Percentiles rank a stretch among this genome's conserved stretches.
Evolutionary conservation across 2,888 invertebrate species (phyloP).

Genomic region (Drosophila limbata): DNA sequence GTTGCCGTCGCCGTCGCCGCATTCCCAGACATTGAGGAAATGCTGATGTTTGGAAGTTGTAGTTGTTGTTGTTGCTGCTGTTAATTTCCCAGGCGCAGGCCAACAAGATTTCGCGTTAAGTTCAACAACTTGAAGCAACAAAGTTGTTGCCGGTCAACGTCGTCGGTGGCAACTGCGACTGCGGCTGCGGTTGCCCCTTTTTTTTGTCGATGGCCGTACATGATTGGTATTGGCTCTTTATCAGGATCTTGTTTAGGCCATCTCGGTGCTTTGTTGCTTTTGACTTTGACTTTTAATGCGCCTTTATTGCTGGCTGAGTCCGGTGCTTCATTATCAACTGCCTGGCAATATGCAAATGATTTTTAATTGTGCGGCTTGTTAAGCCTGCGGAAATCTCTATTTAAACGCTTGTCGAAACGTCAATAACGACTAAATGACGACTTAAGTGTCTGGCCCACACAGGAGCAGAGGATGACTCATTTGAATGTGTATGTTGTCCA

Average conservation of each 20-base stretch:
- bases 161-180: constrained; percentile 70
- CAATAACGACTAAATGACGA: constrained; percentile 57
- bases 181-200: constrained; percentile 26
- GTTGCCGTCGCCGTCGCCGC: constrained; percentile 9
- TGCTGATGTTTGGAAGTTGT: constrained; percentile 41
- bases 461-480: constrained; percentile 25
- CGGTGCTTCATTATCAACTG: constrained; percentile 55
- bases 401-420: constrained; percentile 59
- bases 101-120: constrained; percentile 82
- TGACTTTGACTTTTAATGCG: constrained; percentile 59
- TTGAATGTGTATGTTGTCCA: background rate
- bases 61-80: constrained; percentile 51
- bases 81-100: constrained; percentile 79
- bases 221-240: constrained; percentile 79
- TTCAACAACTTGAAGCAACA: constrained; percentile 80
- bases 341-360: constrained; percentile 68
- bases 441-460: constrained; percentile 57
- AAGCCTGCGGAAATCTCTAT: constrained; percentile 63
- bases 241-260: constrained; percentile 79
- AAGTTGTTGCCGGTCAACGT: constrained; percentile 71
- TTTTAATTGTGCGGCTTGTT: constrained; percentile 73
- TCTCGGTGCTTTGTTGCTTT: constrained; percentile 70
- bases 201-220: constrained; percentile 56
- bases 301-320: constrained; percentile 39
- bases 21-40: constrained; percentile 54